Evolutionary conservation across 2,113 vertebrate species (phyloP).

Genomic region (Oriolus oriolus): DNA sequence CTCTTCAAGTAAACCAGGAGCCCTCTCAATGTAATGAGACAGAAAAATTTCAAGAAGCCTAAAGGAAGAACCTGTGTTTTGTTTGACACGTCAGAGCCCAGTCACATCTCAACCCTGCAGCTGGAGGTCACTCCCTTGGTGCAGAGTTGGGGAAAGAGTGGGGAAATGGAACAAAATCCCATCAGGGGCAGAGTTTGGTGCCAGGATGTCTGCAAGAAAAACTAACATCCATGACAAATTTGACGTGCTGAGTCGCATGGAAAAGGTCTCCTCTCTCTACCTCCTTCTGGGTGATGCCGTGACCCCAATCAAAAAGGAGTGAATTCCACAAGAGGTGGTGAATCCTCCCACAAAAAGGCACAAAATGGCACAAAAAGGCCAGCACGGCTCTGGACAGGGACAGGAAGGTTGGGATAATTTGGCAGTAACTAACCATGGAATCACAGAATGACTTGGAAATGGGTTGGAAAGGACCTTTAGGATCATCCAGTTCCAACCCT

Average conservation of each 20-base stretch:
- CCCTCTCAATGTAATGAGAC: slow-evolving; percentile 19
- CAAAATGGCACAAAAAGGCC: background rate
- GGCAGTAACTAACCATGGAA: background rate
- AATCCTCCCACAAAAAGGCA: too few relatives aligned
- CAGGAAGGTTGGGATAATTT: background rate
- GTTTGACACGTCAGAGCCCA: background rate
- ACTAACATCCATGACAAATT: background rate
- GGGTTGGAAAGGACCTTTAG: background rate
- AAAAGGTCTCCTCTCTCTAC: background rate
- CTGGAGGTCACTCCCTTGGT: background rate
- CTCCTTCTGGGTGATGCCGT: background rate
- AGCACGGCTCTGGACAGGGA: fast-evolving
- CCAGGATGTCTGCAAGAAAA: background rate
- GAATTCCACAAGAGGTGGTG: background rate
- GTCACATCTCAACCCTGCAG: background rate
- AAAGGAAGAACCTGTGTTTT: background rate
- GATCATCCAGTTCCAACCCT: background rate
- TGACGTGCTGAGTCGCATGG: background rate
- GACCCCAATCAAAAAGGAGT: background rate
- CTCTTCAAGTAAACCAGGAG: slow-evolving; percentile 5
- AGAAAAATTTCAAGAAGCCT: background rate
- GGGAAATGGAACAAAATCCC: background rate
- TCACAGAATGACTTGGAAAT: background rate
- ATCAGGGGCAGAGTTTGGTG: background rate
- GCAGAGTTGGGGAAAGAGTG: background rate